phyloP scores from a whole-genome alignment of 2,888 invertebrate genomes.

The Ischnus inquisitorius region DNA sequence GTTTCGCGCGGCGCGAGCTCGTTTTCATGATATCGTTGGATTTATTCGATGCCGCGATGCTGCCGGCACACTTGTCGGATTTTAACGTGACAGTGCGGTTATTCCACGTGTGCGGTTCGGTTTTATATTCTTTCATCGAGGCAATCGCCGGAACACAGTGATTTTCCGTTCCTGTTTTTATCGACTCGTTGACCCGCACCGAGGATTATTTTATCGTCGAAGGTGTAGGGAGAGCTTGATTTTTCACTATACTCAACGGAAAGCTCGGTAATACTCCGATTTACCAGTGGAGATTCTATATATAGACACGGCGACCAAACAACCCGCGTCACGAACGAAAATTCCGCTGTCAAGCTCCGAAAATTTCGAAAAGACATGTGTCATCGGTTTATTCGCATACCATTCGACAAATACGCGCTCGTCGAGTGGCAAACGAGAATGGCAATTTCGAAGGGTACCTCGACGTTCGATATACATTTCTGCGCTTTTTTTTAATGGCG shows the following conservation, averaged over 20 bases:
- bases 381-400: neutral
- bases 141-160: neutral
- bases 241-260: neutral
- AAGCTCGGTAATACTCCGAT: neutral
- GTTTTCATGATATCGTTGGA: neutral
- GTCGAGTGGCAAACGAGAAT: neutral
- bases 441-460: neutral
- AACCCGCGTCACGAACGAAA: neutral
- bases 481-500: too few species aligned
- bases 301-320: neutral
- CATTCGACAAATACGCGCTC: neutral
- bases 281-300: neutral
- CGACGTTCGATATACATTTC: neutral
- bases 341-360: neutral
- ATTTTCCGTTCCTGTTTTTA: neutral
- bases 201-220: too few species aligned
- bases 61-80: neutral
- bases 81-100: conserved; percentile 1
- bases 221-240: neutral
- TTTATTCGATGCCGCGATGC: neutral
- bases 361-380: neutral
- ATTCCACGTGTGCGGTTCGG: neutral
- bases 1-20: neutral
- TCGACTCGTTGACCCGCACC: neutral
- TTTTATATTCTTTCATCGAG: neutral